These are phyloP conservation scores for Struthidea cinerea DNA, from an alignment of 2,113 vertebrate species.

Conservation along the genomic window DNA sequence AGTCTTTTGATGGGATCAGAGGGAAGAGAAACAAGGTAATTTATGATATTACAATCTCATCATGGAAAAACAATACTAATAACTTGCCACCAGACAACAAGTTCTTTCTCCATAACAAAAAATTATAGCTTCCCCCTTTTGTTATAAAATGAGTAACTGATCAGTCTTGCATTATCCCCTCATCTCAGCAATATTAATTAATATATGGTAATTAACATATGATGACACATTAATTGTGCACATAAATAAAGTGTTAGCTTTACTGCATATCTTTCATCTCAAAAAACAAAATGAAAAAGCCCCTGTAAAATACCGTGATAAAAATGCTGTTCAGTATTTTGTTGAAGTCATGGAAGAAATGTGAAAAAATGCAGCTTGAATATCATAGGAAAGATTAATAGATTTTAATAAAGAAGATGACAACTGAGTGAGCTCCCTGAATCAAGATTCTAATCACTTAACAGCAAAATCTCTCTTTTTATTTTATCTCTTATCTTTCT, in stretches of 20 bases:
- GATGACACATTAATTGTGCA: not conserved
- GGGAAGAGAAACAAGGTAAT: not conserved
- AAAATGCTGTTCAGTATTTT: not conserved
- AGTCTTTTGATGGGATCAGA: not conserved
- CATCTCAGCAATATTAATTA: not conserved
- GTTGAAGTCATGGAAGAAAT: not conserved
- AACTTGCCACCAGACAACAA: not conserved
- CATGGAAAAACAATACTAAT: not conserved
- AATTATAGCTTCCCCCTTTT: not conserved
- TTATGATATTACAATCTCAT: not conserved
- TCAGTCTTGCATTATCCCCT: not conserved
- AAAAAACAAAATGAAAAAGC: not conserved
- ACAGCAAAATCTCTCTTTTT: not conserved
- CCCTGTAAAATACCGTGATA: not conserved
- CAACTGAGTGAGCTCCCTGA: not conserved
- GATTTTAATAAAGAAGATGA: constrained; percentile 10
- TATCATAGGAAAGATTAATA: not conserved
- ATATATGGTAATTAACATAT: not conserved
- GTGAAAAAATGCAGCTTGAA: not conserved
- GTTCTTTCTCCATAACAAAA: not conserved
- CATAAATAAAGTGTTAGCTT: not conserved
- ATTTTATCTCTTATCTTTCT: not conserved
- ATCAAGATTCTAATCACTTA: not conserved
- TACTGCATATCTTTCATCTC: not conserved
- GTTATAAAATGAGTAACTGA: not conserved